Conservation (phyloP, 2,113 vertebrate genomes). For the Otus sunia region DNA sequence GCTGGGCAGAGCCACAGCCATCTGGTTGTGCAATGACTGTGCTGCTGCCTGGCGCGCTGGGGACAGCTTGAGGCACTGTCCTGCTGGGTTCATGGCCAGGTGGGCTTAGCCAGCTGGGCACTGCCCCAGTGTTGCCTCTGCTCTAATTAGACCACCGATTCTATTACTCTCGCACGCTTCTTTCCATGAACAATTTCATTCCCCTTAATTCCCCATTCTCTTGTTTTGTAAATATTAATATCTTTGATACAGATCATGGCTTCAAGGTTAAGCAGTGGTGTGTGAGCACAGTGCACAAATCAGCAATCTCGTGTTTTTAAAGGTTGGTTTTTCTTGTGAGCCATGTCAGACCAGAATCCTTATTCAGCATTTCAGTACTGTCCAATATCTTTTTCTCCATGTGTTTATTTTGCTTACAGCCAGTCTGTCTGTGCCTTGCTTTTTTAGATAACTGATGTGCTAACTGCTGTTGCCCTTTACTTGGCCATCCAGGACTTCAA, state of each 20-base stretch:
- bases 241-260: background rate
- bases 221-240: background rate
- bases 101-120: background rate
- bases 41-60: background rate
- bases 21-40: background rate
- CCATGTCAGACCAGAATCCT: background rate
- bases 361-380: background rate
- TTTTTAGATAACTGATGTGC: conserved; percentile 86
- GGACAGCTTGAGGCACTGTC: background rate
- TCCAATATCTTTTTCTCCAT: background rate
- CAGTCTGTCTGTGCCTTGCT: background rate
- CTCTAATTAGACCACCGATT: background rate
- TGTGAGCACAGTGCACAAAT: background rate
- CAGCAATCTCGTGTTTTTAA: background rate
- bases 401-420: background rate
- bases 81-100: background rate
- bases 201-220: background rate
- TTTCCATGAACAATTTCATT: background rate
- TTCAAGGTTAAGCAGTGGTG: background rate
- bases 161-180: background rate
- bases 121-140: background rate
- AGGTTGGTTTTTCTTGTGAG: background rate
- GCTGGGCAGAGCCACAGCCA: background rate
- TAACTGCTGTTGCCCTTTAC: conserved; percentile 93
- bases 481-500: conserved; percentile 91